Evolutionary conservation across 2,888 invertebrate genomes (phyloP).

Genomic region (Caenorhabditis macrosperma): DNA sequence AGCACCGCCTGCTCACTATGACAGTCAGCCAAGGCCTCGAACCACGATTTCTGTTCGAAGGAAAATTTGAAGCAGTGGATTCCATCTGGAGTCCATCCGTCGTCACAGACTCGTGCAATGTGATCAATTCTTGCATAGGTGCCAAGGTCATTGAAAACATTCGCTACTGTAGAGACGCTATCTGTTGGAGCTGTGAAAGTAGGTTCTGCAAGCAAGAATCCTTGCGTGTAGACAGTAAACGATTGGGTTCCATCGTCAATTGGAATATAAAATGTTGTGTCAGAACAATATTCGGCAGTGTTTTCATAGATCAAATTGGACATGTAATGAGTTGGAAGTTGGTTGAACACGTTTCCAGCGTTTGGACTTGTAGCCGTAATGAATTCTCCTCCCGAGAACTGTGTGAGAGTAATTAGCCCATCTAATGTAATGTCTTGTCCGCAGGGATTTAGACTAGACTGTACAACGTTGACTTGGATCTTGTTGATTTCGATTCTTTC

Average conservation of each 20-base stretch:
- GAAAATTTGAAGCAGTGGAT: constrained; percentile 62
- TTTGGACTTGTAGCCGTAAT: constrained; percentile 57
- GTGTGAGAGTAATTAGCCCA: constrained; percentile 55
- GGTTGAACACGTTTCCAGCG: constrained; percentile 64
- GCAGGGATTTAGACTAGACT: constrained; percentile 66
- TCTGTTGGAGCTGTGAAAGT: constrained; percentile 46
- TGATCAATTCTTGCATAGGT: constrained; percentile 62
- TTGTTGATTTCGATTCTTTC: constrained; percentile 60
- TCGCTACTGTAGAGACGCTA: constrained; percentile 23
- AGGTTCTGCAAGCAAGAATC: constrained; percentile 50
- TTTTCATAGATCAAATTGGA: constrained; percentile 63
- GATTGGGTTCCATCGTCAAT: constrained; percentile 69
- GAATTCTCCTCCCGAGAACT: constrained; percentile 64
- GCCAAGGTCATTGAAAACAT: constrained; percentile 64
- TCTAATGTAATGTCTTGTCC: constrained; percentile 61
- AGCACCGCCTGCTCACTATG: constrained; percentile 57
- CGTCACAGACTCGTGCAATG: constrained; percentile 63
- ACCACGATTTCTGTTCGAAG: constrained; percentile 56
- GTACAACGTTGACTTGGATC: constrained; percentile 66
- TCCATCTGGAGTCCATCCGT: constrained; percentile 57
- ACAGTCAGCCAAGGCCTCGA: constrained; percentile 60
- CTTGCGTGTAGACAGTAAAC: constrained; percentile 60
- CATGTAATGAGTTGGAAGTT: constrained; percentile 66
- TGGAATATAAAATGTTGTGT: constrained; percentile 69
- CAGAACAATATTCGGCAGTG: constrained; percentile 57